Percentiles rank a stretch among this genome's conserved stretches.
phyloP scores from a whole-genome alignment of 2,888 invertebrate genomes.

The Keiferia lycopersicella region DNA sequence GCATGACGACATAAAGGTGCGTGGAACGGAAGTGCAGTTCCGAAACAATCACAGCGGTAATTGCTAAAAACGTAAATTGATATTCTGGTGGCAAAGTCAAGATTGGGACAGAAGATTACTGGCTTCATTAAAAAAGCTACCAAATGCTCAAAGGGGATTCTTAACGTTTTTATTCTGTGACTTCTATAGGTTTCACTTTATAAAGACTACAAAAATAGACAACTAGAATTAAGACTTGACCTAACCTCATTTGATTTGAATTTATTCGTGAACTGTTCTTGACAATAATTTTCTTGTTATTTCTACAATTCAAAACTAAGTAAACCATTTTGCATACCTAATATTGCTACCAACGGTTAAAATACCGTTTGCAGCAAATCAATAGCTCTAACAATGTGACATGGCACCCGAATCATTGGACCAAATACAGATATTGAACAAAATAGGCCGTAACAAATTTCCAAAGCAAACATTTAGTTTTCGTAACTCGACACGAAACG shows the following conservation, averaged over 20 bases:
- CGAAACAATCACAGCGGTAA: constrained; percentile 32
- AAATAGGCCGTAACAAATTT: constrained; percentile 77
- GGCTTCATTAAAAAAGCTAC: no score
- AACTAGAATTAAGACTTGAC: no score
- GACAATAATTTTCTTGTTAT: no score
- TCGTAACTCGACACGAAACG: constrained; percentile 70
- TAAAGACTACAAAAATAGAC: no score
- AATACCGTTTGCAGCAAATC: background rate
- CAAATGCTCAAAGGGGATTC: no score
- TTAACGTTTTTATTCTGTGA: no score
- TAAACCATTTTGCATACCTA: background rate
- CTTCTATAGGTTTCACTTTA: no score
- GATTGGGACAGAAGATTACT: background rate
- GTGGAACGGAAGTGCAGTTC: constrained; percentile 59
- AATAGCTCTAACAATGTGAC: constrained; percentile 43
- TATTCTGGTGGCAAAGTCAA: background rate
- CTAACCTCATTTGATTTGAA: no score
- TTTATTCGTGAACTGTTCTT: no score
- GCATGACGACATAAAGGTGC: constrained; percentile 37
- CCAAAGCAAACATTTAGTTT: constrained; percentile 76
- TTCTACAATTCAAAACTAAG: no score
- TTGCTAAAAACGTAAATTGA: background rate
- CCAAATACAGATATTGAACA: constrained; percentile 54
- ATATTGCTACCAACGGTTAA: background rate
- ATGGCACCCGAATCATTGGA: constrained; percentile 63